Conservation (phyloP, 1,140 invertebrate genomes). For the Limonius californicus region DNA sequence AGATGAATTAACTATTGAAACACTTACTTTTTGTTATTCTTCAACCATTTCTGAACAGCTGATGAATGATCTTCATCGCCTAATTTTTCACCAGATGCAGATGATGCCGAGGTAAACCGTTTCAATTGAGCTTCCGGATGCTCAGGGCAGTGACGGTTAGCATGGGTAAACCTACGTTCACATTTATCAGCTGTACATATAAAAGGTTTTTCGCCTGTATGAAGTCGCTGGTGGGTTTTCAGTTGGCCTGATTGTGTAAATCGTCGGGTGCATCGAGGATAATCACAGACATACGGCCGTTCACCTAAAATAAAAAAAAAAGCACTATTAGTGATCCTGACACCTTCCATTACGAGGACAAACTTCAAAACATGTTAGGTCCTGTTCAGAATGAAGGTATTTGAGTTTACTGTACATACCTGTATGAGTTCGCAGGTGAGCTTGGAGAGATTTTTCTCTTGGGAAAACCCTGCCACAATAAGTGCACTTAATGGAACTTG, state of each 20-base stretch:
- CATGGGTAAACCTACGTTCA: constrained; percentile 73
- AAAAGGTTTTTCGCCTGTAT: constrained; percentile 82
- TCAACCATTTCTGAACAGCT: constrained; percentile 44
- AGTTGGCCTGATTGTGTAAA: constrained; percentile 83
- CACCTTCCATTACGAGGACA: too few species aligned
- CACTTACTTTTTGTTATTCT: constrained; percentile 49
- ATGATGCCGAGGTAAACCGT: constrained; percentile 45
- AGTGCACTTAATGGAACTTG: constrained; percentile 69
- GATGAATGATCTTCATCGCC: constrained; percentile 42
- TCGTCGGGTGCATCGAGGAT: constrained; percentile 68
- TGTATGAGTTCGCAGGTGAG: constrained; percentile 77
- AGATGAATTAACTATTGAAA: too few species aligned
- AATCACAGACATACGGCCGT: constrained; percentile 75
- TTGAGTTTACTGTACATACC: too few species aligned
- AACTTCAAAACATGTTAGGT: too few species aligned
- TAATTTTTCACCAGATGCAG: constrained; percentile 41
- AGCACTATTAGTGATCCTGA: too few species aligned
- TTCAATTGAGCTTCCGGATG: constrained; percentile 59
- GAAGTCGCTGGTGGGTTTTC: constrained; percentile 77
- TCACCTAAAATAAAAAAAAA: constrained; percentile 63
- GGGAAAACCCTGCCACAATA: constrained; percentile 76
- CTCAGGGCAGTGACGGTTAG: constrained; percentile 71
- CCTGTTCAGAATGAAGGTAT: too few species aligned
- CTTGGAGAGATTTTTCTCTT: constrained; percentile 75
- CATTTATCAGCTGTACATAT: constrained; percentile 65